A percentile compares a stretch with the other conserved stretches of the same genome.
Evolutionary conservation across 2,113 vertebrate species (phyloP).

Genomic region (Heptranchias perlo): DNA sequence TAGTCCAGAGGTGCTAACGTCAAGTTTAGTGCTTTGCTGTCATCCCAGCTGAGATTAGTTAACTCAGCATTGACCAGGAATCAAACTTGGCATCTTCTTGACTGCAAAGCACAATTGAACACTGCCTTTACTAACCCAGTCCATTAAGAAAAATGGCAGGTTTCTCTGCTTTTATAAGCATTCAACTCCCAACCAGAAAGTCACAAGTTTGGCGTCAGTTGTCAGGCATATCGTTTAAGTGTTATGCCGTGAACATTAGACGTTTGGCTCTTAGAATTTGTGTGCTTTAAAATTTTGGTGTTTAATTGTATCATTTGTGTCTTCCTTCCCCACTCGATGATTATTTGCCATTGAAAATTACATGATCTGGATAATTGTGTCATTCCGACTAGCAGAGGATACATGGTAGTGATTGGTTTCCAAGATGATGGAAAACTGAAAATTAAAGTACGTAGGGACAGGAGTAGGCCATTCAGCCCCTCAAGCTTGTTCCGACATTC

Average conservation of each 20-base stretch:
- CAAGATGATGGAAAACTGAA: not conserved
- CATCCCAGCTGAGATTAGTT: not conserved
- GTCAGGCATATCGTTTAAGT: too few relatives aligned
- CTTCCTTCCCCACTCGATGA: not conserved
- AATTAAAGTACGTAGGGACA: not conserved
- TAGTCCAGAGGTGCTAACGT: not conserved
- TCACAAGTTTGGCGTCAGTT: not conserved
- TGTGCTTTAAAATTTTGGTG: not conserved
- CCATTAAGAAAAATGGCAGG: not conserved
- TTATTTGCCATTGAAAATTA: not conserved
- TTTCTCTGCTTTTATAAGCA: not conserved
- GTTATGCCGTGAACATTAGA: not conserved
- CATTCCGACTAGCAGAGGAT: not conserved
- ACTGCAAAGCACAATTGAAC: not conserved
- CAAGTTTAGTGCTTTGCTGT: not conserved
- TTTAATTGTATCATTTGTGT: too few relatives aligned
- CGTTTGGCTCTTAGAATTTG: not conserved
- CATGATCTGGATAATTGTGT: not conserved
- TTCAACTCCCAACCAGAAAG: not conserved
- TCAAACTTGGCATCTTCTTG: not conserved
- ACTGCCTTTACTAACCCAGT: not conserved
- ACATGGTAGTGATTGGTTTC: not conserved
- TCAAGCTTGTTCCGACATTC: not conserved
- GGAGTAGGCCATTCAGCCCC: not conserved
- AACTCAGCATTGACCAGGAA: not conserved